Evolutionary conservation across 2,888 invertebrate genomes (phyloP).

Genomic region (Oxytorus armatus): DNA sequence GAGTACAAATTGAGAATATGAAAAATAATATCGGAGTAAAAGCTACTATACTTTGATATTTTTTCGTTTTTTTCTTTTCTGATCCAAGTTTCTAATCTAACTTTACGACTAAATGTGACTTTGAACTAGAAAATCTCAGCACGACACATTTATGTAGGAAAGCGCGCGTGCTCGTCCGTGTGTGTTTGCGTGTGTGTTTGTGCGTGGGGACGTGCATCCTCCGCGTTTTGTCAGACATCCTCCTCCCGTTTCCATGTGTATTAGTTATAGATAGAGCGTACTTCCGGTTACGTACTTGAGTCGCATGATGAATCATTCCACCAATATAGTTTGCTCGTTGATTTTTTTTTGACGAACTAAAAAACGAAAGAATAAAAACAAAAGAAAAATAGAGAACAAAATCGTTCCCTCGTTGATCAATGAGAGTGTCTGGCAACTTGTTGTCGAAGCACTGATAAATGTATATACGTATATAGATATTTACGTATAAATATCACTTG

Average conservation of each 20-base stretch:
- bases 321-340: conserved; percentile 26
- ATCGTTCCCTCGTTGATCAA: too few species aligned
- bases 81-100: too few species aligned
- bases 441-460: conserved; percentile 29
- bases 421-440: conserved; percentile 31
- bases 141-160: neutral
- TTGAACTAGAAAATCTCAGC: neutral
- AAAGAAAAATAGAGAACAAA: too few species aligned
- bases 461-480: neutral
- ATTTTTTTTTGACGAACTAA: conserved; percentile 6
- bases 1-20: too few species aligned
- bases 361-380: neutral
- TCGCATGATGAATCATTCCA: conserved; percentile 67
- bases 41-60: too few species aligned
- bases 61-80: too few species aligned
- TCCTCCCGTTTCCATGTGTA: neutral
- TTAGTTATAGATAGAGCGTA: neutral
- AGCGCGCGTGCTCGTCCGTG: neutral
- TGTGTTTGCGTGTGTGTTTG: neutral
- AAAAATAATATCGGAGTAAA: too few species aligned
- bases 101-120: too few species aligned
- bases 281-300: conserved; percentile 59
- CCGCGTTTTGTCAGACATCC: conserved; percentile 2
- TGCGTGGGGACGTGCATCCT: neutral
- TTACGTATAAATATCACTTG: conserved; percentile 4